phyloP scores from a whole-genome alignment of 2,113 vertebrate species.

The Panurus biarmicus region DNA sequence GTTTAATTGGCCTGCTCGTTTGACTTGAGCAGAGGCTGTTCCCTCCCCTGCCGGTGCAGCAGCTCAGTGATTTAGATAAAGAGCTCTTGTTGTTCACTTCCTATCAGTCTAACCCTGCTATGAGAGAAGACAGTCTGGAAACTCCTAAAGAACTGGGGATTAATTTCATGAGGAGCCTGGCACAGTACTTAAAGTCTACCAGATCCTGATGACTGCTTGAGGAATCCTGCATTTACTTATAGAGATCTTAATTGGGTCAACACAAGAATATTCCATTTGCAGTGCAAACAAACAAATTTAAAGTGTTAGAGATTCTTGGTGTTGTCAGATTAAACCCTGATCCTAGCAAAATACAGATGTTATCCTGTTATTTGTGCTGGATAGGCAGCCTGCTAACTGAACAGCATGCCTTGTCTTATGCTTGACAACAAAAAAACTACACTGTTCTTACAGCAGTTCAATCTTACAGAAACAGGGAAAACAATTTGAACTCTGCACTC shows the following conservation, averaged over 20 bases:
- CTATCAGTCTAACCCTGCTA: background rate
- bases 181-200: background rate
- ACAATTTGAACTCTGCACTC: background rate
- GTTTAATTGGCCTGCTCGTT: background rate
- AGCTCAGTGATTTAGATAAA: conserved; percentile 13
- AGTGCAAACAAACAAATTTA: background rate
- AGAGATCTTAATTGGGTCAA: background rate
- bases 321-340: background rate
- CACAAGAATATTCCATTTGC: background rate
- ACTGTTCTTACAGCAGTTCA: background rate
- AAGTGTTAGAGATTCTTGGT: background rate
- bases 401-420: background rate
- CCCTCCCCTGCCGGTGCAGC: background rate
- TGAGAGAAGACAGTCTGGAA: conserved; percentile 24
- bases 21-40: background rate
- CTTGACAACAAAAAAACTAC: background rate
- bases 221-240: background rate
- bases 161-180: background rate
- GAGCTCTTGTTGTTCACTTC: background rate
- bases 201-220: background rate
- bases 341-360: background rate
- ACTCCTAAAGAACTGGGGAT: background rate
- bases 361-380: background rate
- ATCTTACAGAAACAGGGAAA: fast-evolving
- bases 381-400: background rate